These are phyloP conservation scores for Tetramorium alpestre DNA, from an alignment of 1,140 invertebrate species.

Conservation along the genomic window DNA sequence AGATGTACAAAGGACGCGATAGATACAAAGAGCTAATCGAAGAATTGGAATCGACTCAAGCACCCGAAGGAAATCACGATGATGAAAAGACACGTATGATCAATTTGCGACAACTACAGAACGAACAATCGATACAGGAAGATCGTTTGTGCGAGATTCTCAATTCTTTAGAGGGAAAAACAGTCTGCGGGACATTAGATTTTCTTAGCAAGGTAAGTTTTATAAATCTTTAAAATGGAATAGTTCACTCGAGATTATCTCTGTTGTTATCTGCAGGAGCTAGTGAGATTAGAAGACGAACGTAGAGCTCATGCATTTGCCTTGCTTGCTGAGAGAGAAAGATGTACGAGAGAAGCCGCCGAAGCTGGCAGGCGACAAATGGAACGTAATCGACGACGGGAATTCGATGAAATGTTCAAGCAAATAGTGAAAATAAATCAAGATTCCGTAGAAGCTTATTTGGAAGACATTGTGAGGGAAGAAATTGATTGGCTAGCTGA, in stretches of 20 bases:
- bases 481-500: constrained; percentile 87
- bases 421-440: constrained; percentile 88
- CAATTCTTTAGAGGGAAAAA: constrained; percentile 88
- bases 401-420: constrained; percentile 92
- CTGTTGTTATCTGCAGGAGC: constrained; percentile 85
- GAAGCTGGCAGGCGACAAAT: constrained; percentile 90
- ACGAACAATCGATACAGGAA: constrained; percentile 78
- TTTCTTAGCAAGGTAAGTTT: constrained; percentile 88
- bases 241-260: not conserved
- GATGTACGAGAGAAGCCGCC: constrained; percentile 89
- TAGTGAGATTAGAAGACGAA: constrained; percentile 90
- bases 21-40: constrained; percentile 89
- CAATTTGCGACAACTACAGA: constrained; percentile 81
- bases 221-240: not conserved
- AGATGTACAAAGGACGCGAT: constrained; percentile 90
- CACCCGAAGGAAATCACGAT: constrained; percentile 86
- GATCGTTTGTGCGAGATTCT: constrained; percentile 85
- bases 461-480: constrained; percentile 88
- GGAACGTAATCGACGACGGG: constrained; percentile 88
- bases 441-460: constrained; percentile 88
- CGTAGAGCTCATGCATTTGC: constrained; percentile 90
- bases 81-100: constrained; percentile 84
- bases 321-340: constrained; percentile 89
- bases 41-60: constrained; percentile 89
- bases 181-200: constrained; percentile 89